These are phyloP conservation scores for Forpus xanthops DNA, from an alignment of 2,797 vertebrate genomes.

Conservation along the genomic window DNA sequence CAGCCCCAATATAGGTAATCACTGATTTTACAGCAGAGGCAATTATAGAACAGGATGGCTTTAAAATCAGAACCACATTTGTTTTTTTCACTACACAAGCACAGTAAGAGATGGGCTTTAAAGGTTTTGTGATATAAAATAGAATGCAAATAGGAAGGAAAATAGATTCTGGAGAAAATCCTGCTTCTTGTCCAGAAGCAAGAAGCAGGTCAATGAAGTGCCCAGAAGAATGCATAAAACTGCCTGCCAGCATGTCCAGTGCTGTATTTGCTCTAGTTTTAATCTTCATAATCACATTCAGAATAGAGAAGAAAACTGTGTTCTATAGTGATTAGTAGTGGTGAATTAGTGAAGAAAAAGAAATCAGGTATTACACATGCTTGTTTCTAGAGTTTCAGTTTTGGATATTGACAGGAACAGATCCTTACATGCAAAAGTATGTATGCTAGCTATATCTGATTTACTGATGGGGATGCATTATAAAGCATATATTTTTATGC, in stretches of 20 bases:
- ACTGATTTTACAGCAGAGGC: background rate
- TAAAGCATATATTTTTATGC: background rate
- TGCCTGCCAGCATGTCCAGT: background rate
- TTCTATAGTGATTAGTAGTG: background rate
- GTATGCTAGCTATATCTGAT: background rate
- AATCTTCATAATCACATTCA: background rate
- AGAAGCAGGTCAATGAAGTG: background rate
- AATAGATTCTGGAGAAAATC: background rate
- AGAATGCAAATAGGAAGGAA: background rate
- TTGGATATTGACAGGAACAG: background rate
- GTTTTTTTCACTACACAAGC: background rate
- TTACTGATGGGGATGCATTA: background rate
- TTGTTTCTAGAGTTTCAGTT: background rate
- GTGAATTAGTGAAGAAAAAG: background rate
- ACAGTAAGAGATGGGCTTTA: background rate
- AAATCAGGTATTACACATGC: background rate
- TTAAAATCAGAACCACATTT: background rate
- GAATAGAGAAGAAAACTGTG: background rate
- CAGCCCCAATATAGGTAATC: background rate
- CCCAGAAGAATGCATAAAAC: background rate
- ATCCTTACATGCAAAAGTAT: background rate
- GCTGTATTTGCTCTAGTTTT: background rate
- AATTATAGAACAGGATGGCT: background rate
- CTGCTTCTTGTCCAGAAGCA: background rate
- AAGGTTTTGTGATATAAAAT: background rate